A percentile compares a stretch with the other conserved stretches of the same genome.
These are phyloP conservation scores for Oopsacas minuta DNA, from an alignment of 37 sponge, comb jelly and placozoan genomes.

Conservation along the genomic window DNA sequence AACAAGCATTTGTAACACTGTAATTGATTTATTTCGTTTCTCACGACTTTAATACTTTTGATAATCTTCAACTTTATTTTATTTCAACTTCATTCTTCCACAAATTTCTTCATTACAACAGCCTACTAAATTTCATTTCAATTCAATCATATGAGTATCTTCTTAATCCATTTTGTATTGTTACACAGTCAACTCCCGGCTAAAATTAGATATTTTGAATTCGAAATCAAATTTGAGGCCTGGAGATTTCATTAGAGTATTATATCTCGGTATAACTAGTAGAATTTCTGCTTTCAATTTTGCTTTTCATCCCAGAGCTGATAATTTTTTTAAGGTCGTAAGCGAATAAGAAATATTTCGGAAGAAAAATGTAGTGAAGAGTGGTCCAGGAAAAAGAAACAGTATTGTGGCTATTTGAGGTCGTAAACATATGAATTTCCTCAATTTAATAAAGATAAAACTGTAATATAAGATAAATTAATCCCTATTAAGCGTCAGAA, in stretches of 20 bases:
- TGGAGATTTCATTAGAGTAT: background rate
- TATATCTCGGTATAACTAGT: background rate
- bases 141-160: too few relatives aligned
- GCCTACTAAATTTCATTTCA: too few relatives aligned
- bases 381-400: background rate
- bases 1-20: too few relatives aligned
- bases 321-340: background rate
- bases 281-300: background rate
- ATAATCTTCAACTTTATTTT: too few relatives aligned
- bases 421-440: background rate
- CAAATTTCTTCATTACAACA: too few relatives aligned
- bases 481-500: background rate
- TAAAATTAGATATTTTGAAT: background rate
- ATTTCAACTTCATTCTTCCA: too few relatives aligned
- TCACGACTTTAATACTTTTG: too few relatives aligned
- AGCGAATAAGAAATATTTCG: background rate
- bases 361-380: background rate
- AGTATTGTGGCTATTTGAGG: background rate
- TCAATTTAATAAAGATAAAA: background rate
- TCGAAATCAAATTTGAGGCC: background rate
- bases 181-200: too few relatives aligned
- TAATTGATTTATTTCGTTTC: too few relatives aligned
- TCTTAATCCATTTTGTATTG: too few relatives aligned
- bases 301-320: constrained; percentile 7
- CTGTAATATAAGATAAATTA: background rate